Evolutionary conservation across 23 tunicate genomes (phyloP).

Genomic region (Styela plicata): DNA sequence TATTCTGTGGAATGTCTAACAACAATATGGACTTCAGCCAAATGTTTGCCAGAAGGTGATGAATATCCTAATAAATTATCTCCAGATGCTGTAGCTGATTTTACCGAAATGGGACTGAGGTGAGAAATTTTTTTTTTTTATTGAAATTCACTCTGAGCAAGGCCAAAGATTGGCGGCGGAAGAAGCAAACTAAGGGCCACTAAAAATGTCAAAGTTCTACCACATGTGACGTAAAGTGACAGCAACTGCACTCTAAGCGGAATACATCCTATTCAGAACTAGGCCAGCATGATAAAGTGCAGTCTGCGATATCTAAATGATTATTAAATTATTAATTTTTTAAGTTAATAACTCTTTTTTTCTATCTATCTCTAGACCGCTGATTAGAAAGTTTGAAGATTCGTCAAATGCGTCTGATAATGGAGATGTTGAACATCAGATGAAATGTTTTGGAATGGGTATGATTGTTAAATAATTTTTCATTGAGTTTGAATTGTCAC

Average conservation of each 20-base stretch:
- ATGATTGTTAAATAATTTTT: neutral
- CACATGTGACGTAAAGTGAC: too few species aligned
- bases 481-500: neutral
- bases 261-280: too few species aligned
- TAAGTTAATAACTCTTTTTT: too few species aligned
- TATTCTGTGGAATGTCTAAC: neutral
- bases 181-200: too few species aligned
- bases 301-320: too few species aligned
- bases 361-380: constrained; percentile 2
- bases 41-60: constrained; percentile 19
- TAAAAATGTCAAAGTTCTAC: too few species aligned
- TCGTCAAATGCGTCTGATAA: constrained; percentile 9
- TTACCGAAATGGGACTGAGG: constrained; percentile 13
- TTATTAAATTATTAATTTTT: neutral
- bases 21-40: constrained; percentile 20
- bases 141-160: too few species aligned
- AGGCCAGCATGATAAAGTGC: too few species aligned
- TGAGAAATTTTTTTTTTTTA: too few species aligned
- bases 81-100: neutral
- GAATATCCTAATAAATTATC: neutral
- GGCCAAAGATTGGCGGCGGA: too few species aligned
- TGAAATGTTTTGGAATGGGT: constrained; percentile 40
- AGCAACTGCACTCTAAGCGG: too few species aligned
- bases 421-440: constrained; percentile 15
- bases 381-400: neutral